phyloP scores from a whole-genome alignment of 1,140 invertebrate genomes.

The Theocolax elegans region DNA sequence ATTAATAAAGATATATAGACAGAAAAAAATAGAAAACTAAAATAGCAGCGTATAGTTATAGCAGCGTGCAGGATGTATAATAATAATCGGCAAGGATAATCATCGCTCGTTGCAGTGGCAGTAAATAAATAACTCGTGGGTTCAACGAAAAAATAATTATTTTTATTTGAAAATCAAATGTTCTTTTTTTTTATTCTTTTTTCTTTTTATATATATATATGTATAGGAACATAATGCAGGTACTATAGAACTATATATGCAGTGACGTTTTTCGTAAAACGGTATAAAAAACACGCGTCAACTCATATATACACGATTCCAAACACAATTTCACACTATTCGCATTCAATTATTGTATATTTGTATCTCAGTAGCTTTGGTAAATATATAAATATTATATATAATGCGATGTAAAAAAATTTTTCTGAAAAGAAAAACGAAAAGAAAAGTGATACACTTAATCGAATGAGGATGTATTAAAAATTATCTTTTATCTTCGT shows the following conservation, averaged over 20 bases:
- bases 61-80: conserved; percentile 18
- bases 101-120: background rate
- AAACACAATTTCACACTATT: background rate
- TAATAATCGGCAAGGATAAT: background rate
- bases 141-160: conserved; percentile 57
- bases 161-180: conserved; percentile 59
- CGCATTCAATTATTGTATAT: background rate
- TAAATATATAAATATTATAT: conserved; percentile 25
- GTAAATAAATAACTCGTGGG: conserved; percentile 37
- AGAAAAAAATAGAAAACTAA: no score
- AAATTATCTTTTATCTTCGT: no score
- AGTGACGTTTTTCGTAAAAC: conserved; percentile 28
- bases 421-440: no score
- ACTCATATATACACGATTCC: conserved; percentile 1
- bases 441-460: no score
- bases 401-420: background rate
- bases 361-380: conserved; percentile 1
- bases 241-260: conserved; percentile 42
- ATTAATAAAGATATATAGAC: no score
- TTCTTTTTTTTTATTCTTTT: no score
- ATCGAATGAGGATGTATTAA: no score
- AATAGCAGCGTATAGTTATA: no score
- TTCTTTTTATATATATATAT: no score
- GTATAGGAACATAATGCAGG: conserved; percentile 52
- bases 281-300: conserved; percentile 32